These are phyloP conservation scores for Phrynosoma platyrhinos DNA, from an alignment of 2,113 vertebrate genomes.

Conservation along the genomic window DNA sequence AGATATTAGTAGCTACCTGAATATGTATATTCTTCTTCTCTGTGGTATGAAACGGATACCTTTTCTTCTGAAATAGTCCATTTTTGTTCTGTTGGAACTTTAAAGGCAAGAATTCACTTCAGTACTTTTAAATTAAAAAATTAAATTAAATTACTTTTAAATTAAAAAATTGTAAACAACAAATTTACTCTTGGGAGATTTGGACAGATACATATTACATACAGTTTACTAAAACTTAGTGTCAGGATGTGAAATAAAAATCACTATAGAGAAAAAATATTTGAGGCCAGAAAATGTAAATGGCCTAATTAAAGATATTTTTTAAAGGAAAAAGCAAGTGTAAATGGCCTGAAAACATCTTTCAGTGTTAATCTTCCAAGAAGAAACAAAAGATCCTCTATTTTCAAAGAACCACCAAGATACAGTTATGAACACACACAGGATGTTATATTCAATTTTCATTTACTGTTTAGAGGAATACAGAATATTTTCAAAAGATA, in stretches of 20 bases:
- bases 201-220: neutral
- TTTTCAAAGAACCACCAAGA: conserved; percentile 53
- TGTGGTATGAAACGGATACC: conserved; percentile 81
- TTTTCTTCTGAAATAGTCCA: conserved; percentile 85
- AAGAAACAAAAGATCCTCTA: conserved; percentile 60
- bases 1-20: conserved; percentile 76
- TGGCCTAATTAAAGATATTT: neutral
- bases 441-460: conserved; percentile 23
- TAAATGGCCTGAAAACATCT: conserved; percentile 29
- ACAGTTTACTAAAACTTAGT: conserved; percentile 19
- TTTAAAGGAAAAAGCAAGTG: too few species aligned
- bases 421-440: conserved; percentile 21
- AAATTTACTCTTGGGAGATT: conserved; percentile 44
- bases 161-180: conserved; percentile 51
- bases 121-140: conserved; percentile 62
- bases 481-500: conserved; percentile 55
- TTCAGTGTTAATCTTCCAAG: conserved; percentile 47
- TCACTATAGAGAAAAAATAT: conserved; percentile 28
- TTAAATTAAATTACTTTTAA: too few species aligned
- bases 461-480: neutral
- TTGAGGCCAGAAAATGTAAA: conserved; percentile 31
- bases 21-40: conserved; percentile 80
- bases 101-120: conserved; percentile 78
- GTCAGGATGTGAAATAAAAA: conserved; percentile 9
- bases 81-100: conserved; percentile 81